Base-by-base conservation (phyloP, 23 tunicate genomes). In the Botrylloides violaceus region DNA sequence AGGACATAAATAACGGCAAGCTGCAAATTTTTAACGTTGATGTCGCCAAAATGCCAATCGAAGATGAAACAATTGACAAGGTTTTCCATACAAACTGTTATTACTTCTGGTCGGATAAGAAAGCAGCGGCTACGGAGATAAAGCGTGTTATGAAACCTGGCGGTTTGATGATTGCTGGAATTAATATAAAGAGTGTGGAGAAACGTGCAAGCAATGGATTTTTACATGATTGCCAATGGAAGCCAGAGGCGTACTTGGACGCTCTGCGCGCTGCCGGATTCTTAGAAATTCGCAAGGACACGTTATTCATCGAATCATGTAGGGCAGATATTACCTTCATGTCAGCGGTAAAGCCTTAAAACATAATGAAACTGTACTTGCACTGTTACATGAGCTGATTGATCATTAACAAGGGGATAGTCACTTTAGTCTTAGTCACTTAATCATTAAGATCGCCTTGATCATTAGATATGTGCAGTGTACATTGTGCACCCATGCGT, bases 11-110 rank as follows among this genome's bases (percentile, higher is more conserved):
- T 4, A 1, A 2, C 7, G 74, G 58, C 9, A 68, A 68, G 37
- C 37, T 68, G 58, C 32, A 37, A 4, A 37, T 68, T 32, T 1
- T 68, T 21, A 32, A 23, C 57, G 74, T n/a, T 6, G 74, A 68
- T 28, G 58, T 68, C 20, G 74, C 58, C 0, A 68, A 43, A 4
- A 68, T 68, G 12, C 58, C 74, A 36, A 35, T 68, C 20, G 26
- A 24, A 4, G 74, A 68, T 32, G 24, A 28, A 4, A 43, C 2
- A 9, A 68, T 68, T 20, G 74, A 68, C 47, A 35, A 43, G 9
- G 74, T 43, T 56, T 68, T 68, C 47, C 74, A 68, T 56, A 68
- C 58, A 22, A 39, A 68, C 74, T 68, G 58, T 37, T 43, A 37
- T 1, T 37, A 37, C 26, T 68, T 37, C 37, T 68, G 74, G 74